phyloP scores from a whole-genome alignment of 2,113 vertebrate species.

The Zingel zingel region DNA sequence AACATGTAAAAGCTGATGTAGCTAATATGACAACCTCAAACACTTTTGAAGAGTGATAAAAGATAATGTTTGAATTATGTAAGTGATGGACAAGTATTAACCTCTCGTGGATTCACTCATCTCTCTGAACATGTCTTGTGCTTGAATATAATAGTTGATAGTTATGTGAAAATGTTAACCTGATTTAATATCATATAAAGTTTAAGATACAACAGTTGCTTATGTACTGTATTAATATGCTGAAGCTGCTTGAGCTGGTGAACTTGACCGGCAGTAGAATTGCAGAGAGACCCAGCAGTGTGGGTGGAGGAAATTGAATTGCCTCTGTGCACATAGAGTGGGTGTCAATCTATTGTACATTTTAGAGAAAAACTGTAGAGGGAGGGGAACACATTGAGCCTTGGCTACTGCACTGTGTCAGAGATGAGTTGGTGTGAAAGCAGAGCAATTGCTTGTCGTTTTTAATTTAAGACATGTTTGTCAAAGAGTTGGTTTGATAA shows the following conservation, averaged over 20 bases:
- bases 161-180: neutral
- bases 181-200: constrained; percentile 26
- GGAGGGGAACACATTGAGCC: constrained; percentile 58
- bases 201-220: constrained; percentile 25
- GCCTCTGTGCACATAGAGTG: constrained; percentile 76
- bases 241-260: constrained; percentile 63
- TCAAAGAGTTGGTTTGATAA: constrained; percentile 31
- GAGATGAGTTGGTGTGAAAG: constrained; percentile 63
- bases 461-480: constrained; percentile 57
- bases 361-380: constrained; percentile 73
- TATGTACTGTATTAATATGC: constrained; percentile 52
- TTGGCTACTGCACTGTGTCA: constrained; percentile 57
- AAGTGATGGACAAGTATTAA: neutral
- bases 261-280: constrained; percentile 73
- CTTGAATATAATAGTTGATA: neutral
- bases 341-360: constrained; percentile 79
- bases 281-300: constrained; percentile 60
- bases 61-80: neutral
- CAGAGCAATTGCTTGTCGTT: constrained; percentile 52
- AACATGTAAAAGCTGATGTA: neutral
- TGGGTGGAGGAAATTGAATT: constrained; percentile 78
- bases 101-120: neutral
- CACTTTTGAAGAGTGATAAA: too few species aligned
- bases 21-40: neutral
- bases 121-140: neutral